These are phyloP conservation scores for Chlorodrepanis virens DNA, from an alignment of 2,113 vertebrate genomes.

Conservation along the genomic window DNA sequence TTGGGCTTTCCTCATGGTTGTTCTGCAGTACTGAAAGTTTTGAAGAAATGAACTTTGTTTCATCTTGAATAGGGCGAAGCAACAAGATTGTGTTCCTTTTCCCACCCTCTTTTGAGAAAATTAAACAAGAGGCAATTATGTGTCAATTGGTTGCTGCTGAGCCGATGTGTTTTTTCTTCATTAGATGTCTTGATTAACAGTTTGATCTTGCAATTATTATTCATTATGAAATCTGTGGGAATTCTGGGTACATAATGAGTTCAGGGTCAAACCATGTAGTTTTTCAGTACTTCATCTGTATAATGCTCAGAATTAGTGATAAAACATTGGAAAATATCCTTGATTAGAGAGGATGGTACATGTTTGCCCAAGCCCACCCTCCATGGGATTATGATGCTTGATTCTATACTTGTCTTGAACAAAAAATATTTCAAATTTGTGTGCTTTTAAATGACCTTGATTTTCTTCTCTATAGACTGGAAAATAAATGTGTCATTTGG, in stretches of 20 bases:
- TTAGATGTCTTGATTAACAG: slow-evolving; percentile 23
- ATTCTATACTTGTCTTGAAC: background rate
- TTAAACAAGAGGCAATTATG: slow-evolving; percentile 32
- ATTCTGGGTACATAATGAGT: background rate
- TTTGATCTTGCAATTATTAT: slow-evolving; percentile 38
- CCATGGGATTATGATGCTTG: background rate
- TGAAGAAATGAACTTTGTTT: background rate
- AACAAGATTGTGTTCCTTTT: background rate
- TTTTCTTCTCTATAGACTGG: background rate
- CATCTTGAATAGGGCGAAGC: background rate
- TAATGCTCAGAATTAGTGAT: background rate
- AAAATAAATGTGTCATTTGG: background rate
- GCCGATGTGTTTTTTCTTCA: background rate
- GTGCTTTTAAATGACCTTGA: background rate
- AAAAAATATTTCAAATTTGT: background rate
- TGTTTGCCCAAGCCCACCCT: background rate
- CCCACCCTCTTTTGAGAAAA: background rate
- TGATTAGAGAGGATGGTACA: background rate
- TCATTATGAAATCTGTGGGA: background rate
- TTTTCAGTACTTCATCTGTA: background rate
- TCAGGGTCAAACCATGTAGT: background rate
- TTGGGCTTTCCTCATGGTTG: background rate
- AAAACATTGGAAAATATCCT: background rate
- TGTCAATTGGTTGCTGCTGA: slow-evolving; percentile 8
- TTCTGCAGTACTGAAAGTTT: background rate